Evolutionary conservation across 2,888 invertebrate species (phyloP).

Genomic region (Scaptomyza cyrtandrae): DNA sequence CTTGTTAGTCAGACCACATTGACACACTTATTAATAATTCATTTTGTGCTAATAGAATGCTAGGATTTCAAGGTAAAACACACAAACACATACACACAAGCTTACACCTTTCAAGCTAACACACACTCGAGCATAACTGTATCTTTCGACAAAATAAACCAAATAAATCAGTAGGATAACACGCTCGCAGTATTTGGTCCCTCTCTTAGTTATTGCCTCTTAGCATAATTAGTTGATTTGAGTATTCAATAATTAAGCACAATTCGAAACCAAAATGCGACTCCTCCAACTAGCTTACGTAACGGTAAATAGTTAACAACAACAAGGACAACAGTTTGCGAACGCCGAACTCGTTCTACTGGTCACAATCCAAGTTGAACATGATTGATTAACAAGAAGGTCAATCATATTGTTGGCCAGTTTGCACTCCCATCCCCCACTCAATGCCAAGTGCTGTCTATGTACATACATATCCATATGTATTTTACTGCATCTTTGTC

Average conservation of each 20-base stretch:
- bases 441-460: slow-evolving; percentile 30
- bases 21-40: slow-evolving; percentile 75
- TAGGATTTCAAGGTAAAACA: slow-evolving; percentile 51
- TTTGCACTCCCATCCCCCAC: slow-evolving; percentile 21
- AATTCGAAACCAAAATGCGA: slow-evolving; percentile 36
- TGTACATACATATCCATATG: slow-evolving; percentile 1
- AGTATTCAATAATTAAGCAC: slow-evolving; percentile 70
- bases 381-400: slow-evolving; percentile 54
- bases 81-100: slow-evolving; percentile 19
- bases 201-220: slow-evolving; percentile 51
- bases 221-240: slow-evolving; percentile 69
- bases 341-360: slow-evolving; percentile 16
- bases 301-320: slow-evolving; percentile 18
- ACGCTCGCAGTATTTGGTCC: slow-evolving; percentile 4
- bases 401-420: slow-evolving; percentile 39
- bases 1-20: slow-evolving; percentile 49
- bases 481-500: neutral
- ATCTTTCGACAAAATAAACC: slow-evolving; percentile 7
- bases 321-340: slow-evolving; percentile 12
- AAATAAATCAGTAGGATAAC: slow-evolving; percentile 26
- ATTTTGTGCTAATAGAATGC: slow-evolving; percentile 72
- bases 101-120: slow-evolving; percentile 22
- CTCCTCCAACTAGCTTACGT: slow-evolving; percentile 26
- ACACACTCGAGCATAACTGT: neutral
- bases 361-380: slow-evolving; percentile 24